Base-by-base conservation (phyloP, 2,888 invertebrate genomes). In the Lymantria dispar region DNA sequence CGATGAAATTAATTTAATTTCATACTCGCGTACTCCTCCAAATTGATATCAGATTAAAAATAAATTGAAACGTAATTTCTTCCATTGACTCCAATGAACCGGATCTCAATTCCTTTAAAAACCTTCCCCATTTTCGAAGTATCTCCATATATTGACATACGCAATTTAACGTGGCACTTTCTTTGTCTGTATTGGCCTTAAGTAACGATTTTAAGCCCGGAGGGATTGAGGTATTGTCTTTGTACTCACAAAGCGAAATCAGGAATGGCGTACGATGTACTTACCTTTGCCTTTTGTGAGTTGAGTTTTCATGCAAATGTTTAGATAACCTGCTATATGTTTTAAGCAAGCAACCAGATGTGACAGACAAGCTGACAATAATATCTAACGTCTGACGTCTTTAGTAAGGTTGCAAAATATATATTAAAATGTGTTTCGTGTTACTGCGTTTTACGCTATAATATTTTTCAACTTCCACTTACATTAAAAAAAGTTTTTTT, bases 141-240 rank as follows among this genome's bases (percentile, higher is more conserved):
- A 54, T 43, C 47, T 47, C 50, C 45, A 57, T 65, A 66, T 54
- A 62, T 62, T 69, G 60, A 60, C 49, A 56, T 60, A 58, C 38
- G 54, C 62, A 59, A 66, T 62, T 50, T 51, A 52, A 60, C 57
- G 50, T 66, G 58, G 43, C 50, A 54, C 46, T 56, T 62, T 60
- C 53, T 56, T 52, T 58, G 53, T 56, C 41, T 51, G 43, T 60
- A 56, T 66, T 48, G 33, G 48, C 15, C 47, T 53, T 58, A 58
- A 67, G 60, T 56, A 66, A 62, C 66, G 58, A 60, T 58, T 62
- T 62, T 54, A 58, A 66, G 53, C 53, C 68, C 22, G 50, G 0
- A 40, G 60, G 58, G 64, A 52, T 44, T 10, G 30, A 8, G 33
- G 47, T 37, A 50, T 63, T 66, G 70, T 69, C 67, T 66, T 58